phyloP scores from a whole-genome alignment of 2,113 vertebrate species.

The Hemichromis elongatus region DNA sequence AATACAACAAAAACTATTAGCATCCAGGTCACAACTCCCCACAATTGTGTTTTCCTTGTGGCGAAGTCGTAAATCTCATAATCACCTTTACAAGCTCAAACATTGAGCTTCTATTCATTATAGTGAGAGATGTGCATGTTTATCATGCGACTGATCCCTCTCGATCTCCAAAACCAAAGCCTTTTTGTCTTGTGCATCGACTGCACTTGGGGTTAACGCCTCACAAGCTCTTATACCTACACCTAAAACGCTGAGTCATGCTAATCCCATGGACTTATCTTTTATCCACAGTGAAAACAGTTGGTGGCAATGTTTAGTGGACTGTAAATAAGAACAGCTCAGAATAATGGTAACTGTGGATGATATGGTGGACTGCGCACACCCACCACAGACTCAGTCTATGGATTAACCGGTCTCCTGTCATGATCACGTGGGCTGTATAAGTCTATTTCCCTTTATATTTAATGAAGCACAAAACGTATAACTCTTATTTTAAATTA shows the following conservation, averaged over 20 bases:
- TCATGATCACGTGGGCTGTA: background rate
- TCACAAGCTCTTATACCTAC: background rate
- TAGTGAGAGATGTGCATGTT: background rate
- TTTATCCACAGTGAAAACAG: slow-evolving; percentile 22
- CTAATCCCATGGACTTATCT: slow-evolving; percentile 35
- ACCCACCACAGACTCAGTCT: slow-evolving; percentile 13
- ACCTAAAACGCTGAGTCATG: slow-evolving; percentile 27
- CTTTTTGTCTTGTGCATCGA: slow-evolving; percentile 4
- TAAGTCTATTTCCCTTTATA: background rate
- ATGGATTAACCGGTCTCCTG: slow-evolving; percentile 20
- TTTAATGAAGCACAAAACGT: background rate
- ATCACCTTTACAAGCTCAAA: background rate
- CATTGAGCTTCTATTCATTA: background rate
- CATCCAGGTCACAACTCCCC: background rate
- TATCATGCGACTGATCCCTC: background rate
- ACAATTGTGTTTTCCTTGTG: background rate
- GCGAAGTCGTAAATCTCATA: background rate
- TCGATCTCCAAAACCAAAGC: background rate
- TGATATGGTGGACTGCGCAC: slow-evolving; percentile 55
- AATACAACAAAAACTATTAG: background rate
- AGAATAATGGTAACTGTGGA: slow-evolving; percentile 33
- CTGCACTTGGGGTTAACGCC: background rate
- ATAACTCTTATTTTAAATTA: background rate
- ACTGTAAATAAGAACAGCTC: slow-evolving; percentile 39
- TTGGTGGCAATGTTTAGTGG: slow-evolving; percentile 33